Base-by-base conservation (phyloP, 2,888 invertebrate species). In the Mamestra brassicae region DNA sequence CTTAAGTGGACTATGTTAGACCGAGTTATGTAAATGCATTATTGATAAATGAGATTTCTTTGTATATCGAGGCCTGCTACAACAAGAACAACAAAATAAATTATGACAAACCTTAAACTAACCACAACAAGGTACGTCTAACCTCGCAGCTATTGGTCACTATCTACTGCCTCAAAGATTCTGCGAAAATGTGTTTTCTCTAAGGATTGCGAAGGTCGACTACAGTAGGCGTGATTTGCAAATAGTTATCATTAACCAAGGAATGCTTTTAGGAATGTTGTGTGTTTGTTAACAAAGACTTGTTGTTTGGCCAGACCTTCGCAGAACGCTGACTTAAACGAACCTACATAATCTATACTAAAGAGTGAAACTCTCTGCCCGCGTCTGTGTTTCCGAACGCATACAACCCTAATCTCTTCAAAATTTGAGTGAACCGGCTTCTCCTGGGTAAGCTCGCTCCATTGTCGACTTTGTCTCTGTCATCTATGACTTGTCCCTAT, bases 201-300 rank as follows among this genome's bases (percentile, higher is more conserved):
- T 36, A 13, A 80, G 55, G 66, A 80, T 80, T 36, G 64, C 34
- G 57, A 80, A 80, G 76, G 80, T 68, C 34, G n/a, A 17, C 36
- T n/a, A 42, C 4, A 50, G 26, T 36, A 62, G 42, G n/a, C 10
- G 57, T 57, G 45, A 42, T 68, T 76, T 65, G 60, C 57, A 76
- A 66, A 63, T 67, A 47, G 17, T 38, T 52, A 45, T 54, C 36
- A 69, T 74, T 64, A 10, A 2, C 26, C 45, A 57, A 60, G 60
- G 60, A 76, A 79, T 71, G 45, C 38, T 10, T 26, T 36, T 26
- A 36, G 71, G 76, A 77, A 71, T 77, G 61, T 50, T 7, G 71
- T 78, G 78, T 78, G 26, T 66, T 47, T n/a, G 57, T 13, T 67
- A 67, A 47, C 63, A 42, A 58, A 57, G 34, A 13, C 38, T 15